Evolutionary conservation across 2,888 invertebrate species (phyloP).

Genomic region (Chloroclystis v-ata): DNA sequence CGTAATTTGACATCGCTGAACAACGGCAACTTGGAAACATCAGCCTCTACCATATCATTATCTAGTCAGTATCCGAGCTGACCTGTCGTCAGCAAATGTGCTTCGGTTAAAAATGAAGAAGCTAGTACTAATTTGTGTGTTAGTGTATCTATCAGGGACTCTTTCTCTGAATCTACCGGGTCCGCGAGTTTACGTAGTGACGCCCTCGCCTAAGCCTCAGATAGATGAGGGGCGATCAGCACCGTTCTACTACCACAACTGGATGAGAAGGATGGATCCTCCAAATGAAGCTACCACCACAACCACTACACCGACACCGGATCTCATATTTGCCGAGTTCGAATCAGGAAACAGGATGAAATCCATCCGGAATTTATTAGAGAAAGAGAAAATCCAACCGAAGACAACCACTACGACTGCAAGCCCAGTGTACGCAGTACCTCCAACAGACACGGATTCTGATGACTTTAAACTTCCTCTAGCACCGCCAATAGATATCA

Average conservation of each 20-base stretch:
- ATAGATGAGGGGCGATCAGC: constrained; percentile 52
- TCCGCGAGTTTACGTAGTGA: constrained; percentile 67
- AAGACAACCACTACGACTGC: constrained; percentile 40
- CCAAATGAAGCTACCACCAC: constrained; percentile 42
- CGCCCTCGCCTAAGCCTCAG: constrained; percentile 51
- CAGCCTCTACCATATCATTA: constrained; percentile 49
- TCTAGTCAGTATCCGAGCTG: constrained; percentile 47
- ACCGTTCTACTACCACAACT: constrained; percentile 68
- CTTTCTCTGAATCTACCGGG: constrained; percentile 50
- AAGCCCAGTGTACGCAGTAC: constrained; percentile 59
- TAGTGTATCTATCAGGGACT: constrained; percentile 44
- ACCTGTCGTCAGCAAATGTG: constrained; percentile 48
- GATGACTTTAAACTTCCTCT: constrained; percentile 41
- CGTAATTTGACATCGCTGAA: constrained; percentile 53
- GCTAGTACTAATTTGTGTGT: constrained; percentile 37
- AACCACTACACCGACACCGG: constrained; percentile 55
- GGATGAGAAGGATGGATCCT: constrained; percentile 65
- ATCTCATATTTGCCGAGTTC: constrained; percentile 71
- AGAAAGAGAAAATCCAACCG: constrained; percentile 49
- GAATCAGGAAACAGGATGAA: constrained; percentile 59
- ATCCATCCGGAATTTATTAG: constrained; percentile 62
- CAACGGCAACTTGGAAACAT: constrained; percentile 44
- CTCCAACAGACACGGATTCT: constrained; percentile 29
- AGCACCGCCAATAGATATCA: constrained; percentile 28
- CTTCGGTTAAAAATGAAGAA: constrained; percentile 47